Evolutionary conservation across 2,888 invertebrate species (phyloP), one percentile per base, ranked within the genome.

Genomic region (Macroteleia sp.): DNA sequence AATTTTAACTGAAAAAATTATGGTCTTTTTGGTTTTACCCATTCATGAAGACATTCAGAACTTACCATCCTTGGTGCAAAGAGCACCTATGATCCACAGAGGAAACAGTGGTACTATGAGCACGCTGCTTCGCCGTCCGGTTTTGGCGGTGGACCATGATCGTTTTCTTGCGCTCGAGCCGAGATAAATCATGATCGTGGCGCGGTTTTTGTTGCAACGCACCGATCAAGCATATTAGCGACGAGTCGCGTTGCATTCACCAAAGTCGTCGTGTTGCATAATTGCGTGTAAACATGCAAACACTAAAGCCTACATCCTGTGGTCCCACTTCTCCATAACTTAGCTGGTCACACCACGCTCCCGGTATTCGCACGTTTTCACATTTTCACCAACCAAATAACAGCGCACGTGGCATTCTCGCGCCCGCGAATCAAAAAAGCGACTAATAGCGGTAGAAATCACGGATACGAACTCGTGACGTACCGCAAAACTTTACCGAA

Each of bases 61-160:
- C 90, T 90, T 83, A 91, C 91, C 88, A 80, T 91, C 91, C 79
- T 91, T 91, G 83, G 88, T 89, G 84, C 88, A 89, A 64, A 89
- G 82, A n/a, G 87, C 89, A 56, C 90, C 89, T 66, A 89, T 87
- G 86, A 90, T 89, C 88, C 90, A 90, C 62, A 90, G 83, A 19
- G 85, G 87, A 77, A 90, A 86, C 79, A 91, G 83, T 59, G 88
- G 84, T 46, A 83, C 82, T 76, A 89, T 80, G 70, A 90, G 83
- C 78, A 87, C 82, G 82, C 83, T 84, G 73, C 83, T 80, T 50
- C 39, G 81, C 41, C 75, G 50, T 62, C 67, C 74, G 14, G 66
- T 10, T 25, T 62, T 28, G 54, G 54, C 50, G 71, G 75, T 67
- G 57, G 59, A 77, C 77, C 80, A 77, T 75, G 71, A 71, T 77